Evolutionary conservation across 2,888 invertebrate species (phyloP).

Genomic region (Melipona beecheii): DNA sequence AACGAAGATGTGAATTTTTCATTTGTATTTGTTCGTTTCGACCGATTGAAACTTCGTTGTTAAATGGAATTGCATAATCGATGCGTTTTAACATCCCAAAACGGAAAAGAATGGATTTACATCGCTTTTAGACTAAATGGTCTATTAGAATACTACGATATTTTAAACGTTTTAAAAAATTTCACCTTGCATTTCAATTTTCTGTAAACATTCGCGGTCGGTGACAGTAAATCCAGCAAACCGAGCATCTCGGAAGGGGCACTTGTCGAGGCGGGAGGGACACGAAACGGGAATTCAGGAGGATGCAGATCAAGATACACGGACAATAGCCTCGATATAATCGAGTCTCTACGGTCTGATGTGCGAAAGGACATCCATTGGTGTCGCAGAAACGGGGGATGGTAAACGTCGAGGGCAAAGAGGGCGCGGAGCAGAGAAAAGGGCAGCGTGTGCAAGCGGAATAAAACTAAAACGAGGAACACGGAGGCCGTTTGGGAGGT

Average conservation of each 20-base stretch:
- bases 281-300: background rate
- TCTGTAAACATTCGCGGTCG: background rate
- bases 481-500: slow-evolving; percentile 13
- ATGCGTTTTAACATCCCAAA: no score
- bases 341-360: slow-evolving; percentile 38
- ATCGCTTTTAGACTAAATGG: no score
- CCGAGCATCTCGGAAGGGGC: background rate
- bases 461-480: slow-evolving; percentile 50
- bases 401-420: slow-evolving; percentile 33
- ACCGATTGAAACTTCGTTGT: no score
- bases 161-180: no score
- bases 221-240: no score
- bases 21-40: no score
- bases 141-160: no score
- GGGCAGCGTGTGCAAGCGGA: slow-evolving; percentile 53
- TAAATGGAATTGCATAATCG: no score
- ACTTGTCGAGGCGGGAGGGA: background rate
- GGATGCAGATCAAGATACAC: slow-evolving; percentile 19
- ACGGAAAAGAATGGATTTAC: no score
- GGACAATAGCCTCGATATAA: slow-evolving; percentile 53
- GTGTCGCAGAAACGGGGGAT: slow-evolving; percentile 33
- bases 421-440: slow-evolving; percentile 30
- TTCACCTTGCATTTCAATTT: no score
- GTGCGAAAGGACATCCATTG: slow-evolving; percentile 44
- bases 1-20: no score